These are phyloP conservation scores for Atethmia centrago DNA, from an alignment of 2,888 invertebrate genomes.

Conservation along the genomic window DNA sequence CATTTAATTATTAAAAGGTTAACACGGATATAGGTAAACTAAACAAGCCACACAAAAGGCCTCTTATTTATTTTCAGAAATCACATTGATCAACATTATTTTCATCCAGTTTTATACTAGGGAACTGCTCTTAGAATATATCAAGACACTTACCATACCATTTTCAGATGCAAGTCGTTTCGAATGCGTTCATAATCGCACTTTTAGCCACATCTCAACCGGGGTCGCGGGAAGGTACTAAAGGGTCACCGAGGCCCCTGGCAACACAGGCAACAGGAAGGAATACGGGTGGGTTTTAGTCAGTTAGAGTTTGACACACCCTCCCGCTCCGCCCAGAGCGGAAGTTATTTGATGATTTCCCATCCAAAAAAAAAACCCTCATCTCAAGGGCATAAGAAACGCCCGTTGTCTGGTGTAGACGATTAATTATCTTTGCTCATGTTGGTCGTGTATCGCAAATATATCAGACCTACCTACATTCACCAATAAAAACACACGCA, in stretches of 20 bases:
- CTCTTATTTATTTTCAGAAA: neutral
- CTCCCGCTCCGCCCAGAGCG: too few relatives aligned
- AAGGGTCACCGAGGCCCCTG: too few relatives aligned
- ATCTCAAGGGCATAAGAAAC: neutral
- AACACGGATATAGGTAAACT: slow-evolving; percentile 56
- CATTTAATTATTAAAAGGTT: slow-evolving; percentile 83
- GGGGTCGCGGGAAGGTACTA: too few relatives aligned
- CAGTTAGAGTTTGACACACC: too few relatives aligned
- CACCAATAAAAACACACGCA: neutral
- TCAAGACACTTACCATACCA: neutral
- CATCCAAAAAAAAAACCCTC: too few relatives aligned
- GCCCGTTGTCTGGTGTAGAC: neutral
- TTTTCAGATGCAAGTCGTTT: neutral
- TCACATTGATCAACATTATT: neutral
- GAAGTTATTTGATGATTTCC: too few relatives aligned
- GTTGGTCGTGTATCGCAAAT: neutral
- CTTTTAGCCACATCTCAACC: neutral
- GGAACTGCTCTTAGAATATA: neutral
- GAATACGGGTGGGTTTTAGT: too few relatives aligned
- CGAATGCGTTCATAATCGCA: neutral
- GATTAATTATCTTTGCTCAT: neutral
- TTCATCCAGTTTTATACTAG: neutral
- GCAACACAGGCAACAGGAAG: too few relatives aligned
- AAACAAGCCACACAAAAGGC: slow-evolving; percentile 53
- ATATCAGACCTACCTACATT: neutral